phyloP scores from a whole-genome alignment of 2,888 invertebrate species.

The Tenthredo livida region DNA sequence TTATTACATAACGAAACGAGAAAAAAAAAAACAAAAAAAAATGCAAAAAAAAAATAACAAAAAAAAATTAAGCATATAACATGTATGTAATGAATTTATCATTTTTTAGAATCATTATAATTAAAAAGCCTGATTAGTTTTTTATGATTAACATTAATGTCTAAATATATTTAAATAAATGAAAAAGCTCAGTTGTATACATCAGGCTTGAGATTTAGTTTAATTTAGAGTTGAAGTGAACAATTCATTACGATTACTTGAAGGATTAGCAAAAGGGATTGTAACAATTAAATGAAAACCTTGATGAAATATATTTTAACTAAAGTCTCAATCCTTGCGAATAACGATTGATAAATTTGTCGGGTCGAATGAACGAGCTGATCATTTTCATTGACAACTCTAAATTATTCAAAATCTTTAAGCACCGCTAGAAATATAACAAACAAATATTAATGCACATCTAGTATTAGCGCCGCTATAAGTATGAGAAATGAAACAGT shows the following conservation, averaged over 20 bases:
- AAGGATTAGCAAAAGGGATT: neutral
- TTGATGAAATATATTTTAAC: slow-evolving; percentile 7
- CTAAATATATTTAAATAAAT: slow-evolving; percentile 66
- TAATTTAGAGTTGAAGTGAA: slow-evolving; percentile 52
- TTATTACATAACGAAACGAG: slow-evolving; percentile 66
- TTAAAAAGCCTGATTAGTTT: slow-evolving; percentile 70
- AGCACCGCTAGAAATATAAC: slow-evolving; percentile 63
- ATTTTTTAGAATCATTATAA: slow-evolving; percentile 63
- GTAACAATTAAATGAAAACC: neutral
- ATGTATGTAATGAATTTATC: slow-evolving; percentile 58
- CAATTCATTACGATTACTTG: neutral
- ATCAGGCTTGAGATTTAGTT: slow-evolving; percentile 57
- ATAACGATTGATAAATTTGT: neutral
- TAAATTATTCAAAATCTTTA: slow-evolving; percentile 66
- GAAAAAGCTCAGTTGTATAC: slow-evolving; percentile 65
- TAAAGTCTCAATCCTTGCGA: neutral
- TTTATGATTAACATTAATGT: slow-evolving; percentile 63
- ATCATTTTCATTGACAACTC: slow-evolving; percentile 64
- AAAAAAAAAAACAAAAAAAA: slow-evolving; percentile 60
- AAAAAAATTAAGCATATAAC: slow-evolving; percentile 56
- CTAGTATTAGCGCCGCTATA: slow-evolving; percentile 69
- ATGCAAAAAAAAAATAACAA: slow-evolving; percentile 62
- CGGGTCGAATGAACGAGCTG: neutral
- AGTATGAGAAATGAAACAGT: slow-evolving; percentile 37
- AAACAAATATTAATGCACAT: slow-evolving; percentile 69